phyloP scores from a whole-genome alignment of 2,888 invertebrate genomes.

The Iphiclides podalirius region DNA sequence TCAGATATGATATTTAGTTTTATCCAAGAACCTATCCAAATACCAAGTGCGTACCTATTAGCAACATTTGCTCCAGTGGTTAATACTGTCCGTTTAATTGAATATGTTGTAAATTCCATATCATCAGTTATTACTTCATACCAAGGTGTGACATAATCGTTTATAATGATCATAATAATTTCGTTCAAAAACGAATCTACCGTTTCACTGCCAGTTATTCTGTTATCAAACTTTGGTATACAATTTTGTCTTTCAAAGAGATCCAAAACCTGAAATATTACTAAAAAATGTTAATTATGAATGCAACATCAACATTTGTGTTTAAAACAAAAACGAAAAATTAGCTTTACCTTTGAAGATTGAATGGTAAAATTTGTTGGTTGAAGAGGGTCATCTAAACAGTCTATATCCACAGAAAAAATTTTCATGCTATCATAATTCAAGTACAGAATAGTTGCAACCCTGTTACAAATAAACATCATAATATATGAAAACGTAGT shows the following conservation, averaged over 20 bases:
- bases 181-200: conserved; percentile 93
- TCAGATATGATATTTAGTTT: conserved; percentile 17
- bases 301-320: neutral
- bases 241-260: conserved; percentile 49
- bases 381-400: conserved; percentile 70
- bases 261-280: conserved; percentile 53
- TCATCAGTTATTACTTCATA: conserved; percentile 84
- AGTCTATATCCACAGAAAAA: conserved; percentile 62
- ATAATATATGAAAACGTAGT: neutral
- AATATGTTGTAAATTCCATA: conserved; percentile 84
- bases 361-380: conserved; percentile 65
- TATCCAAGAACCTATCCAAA: no score
- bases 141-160: conserved; percentile 91
- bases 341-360: conserved; percentile 51
- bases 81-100: conserved; percentile 85
- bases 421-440: conserved; percentile 63
- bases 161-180: conserved; percentile 88
- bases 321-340: neutral
- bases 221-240: conserved; percentile 61
- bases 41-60: conserved; percentile 83
- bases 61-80: conserved; percentile 82
- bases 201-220: conserved; percentile 91
- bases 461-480: conserved; percentile 39
- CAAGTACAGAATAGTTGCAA: conserved; percentile 60
- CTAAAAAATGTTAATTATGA: neutral